Evolutionary conservation across 1,140 invertebrate species (phyloP), one percentile per base, ranked within the genome.

Genomic region (Saccostrea echinata): DNA sequence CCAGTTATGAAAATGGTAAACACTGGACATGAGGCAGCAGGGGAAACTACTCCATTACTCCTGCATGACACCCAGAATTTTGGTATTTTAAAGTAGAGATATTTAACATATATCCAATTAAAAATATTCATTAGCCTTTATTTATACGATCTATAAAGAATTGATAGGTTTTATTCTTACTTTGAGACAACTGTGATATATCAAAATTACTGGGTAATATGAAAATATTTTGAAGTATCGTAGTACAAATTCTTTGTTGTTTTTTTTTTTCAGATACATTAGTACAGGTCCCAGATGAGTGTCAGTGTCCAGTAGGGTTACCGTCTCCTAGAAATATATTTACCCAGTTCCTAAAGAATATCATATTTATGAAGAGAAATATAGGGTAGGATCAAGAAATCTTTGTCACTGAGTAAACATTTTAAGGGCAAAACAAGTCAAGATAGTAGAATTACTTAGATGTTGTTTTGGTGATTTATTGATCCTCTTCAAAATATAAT

Each of bases 281-380:
- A 3, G 27, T 76, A 33, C 24, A 76, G 27, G 27, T 30, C 2
- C 6, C 27, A 30, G 27, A 30, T 24, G 82, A 30, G 51, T 82
- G 33, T 30, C 55, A 30, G 24, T 87, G 86, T 55, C 85, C 87
- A 64, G 61, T 88, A 76, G 88, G 89, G 6, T 61, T 91, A 35
- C 92, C 92, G 13, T 88, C 89, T 4, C n/a, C 57, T 6, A 89
- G 83, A 71, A 94, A 94, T 86, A 92, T 94, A 55, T 33, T 91
- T 30, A 98, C 98, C 12, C 94, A 99, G 57, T 96, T 98, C 84
- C 97, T 98, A 94, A 99, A 99, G 95, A 99, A 99, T 95, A 97
- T 98, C 93, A 96, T 98, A 43, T 96, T 97, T 89, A 98, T 99
- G 97, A 98, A 97, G 96, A 96, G 98, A 89, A 99, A 99, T 94